A percentile compares a stretch with the other conserved stretches of the same genome.
phyloP scores from a whole-genome alignment of 1,140 invertebrate species.

The Pinna nobilis region DNA sequence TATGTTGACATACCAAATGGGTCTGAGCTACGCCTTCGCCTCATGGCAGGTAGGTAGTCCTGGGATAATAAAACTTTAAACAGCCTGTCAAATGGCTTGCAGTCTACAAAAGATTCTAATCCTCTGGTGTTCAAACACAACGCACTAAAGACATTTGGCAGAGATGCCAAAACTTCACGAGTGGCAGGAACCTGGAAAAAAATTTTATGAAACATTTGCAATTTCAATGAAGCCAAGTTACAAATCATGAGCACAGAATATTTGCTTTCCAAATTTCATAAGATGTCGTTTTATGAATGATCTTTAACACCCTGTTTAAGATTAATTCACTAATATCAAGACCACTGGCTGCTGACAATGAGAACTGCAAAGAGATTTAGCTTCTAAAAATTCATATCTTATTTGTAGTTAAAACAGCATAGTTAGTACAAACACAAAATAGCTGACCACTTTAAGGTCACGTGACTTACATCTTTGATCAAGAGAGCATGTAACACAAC shows the following conservation, averaged over 20 bases:
- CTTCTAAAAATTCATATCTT: too few species aligned
- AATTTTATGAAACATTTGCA: neutral
- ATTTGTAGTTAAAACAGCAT: neutral
- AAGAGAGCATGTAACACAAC: slow-evolving; percentile 90
- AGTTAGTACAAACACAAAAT: neutral
- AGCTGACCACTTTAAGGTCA: neutral
- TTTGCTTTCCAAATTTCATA: neutral
- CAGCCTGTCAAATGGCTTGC: slow-evolving; percentile 89
- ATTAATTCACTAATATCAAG: too few species aligned
- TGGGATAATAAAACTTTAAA: slow-evolving; percentile 88
- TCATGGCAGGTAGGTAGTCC: slow-evolving; percentile 90
- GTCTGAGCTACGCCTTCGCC: slow-evolving; percentile 86
- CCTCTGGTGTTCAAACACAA: slow-evolving; percentile 91
- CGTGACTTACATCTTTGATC: slow-evolving; percentile 85
- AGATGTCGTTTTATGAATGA: too few species aligned
- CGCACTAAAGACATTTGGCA: slow-evolving; percentile 94
- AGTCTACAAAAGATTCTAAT: slow-evolving; percentile 86
- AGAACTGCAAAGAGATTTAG: too few species aligned
- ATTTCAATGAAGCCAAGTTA: neutral
- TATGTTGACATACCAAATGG: slow-evolving; percentile 82
- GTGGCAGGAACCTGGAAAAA: slow-evolving; percentile 85
- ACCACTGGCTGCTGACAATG: too few species aligned
- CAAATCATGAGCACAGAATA: neutral
- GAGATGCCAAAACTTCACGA: slow-evolving; percentile 89
- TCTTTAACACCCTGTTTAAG: too few species aligned